Conservation (phyloP, 2,113 vertebrate species). For the Petrocephalus microphthalmus region DNA sequence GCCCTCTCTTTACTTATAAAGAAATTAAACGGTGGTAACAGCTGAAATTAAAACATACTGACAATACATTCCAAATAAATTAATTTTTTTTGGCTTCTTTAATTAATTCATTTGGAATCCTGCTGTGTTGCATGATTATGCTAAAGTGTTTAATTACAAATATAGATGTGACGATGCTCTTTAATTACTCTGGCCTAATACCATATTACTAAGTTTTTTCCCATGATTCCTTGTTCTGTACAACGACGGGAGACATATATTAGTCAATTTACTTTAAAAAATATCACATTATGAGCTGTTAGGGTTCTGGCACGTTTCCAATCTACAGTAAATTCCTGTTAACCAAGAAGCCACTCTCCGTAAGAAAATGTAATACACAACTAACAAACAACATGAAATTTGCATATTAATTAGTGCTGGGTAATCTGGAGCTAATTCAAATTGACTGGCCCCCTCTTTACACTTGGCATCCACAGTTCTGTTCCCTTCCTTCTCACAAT, state of each 20-base stretch:
- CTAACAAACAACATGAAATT: slow-evolving; percentile 70
- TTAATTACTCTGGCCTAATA: slow-evolving; percentile 80
- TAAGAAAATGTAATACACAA: slow-evolving; percentile 65
- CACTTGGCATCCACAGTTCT: slow-evolving; percentile 22
- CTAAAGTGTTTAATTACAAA: slow-evolving; percentile 87
- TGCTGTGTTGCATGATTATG: slow-evolving; percentile 80
- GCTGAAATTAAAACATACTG: slow-evolving; percentile 27
- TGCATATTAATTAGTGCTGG: slow-evolving; percentile 68
- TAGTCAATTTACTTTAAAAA: slow-evolving; percentile 62
- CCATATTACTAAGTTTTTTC: slow-evolving; percentile 69
- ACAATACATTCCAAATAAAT: slow-evolving; percentile 63
- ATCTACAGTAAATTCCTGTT: slow-evolving; percentile 67
- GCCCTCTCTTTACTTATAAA: not conserved
- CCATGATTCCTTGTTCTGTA: slow-evolving; percentile 69
- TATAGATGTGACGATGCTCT: slow-evolving; percentile 82
- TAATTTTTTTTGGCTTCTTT: slow-evolving; percentile 69
- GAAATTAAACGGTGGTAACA: slow-evolving; percentile 16
- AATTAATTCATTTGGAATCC: slow-evolving; percentile 80
- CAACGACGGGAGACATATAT: slow-evolving; percentile 57
- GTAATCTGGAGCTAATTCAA: slow-evolving; percentile 59
- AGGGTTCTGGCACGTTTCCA: slow-evolving; percentile 51
- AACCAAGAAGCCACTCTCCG: slow-evolving; percentile 62
- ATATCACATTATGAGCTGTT: slow-evolving; percentile 61
- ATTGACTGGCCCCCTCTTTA: slow-evolving; percentile 46
- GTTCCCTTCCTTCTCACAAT: not conserved